Percentiles rank a stretch among this genome's conserved stretches.
These are phyloP conservation scores for Bembecia ichneumoniformis DNA, from an alignment of 2,888 invertebrate species.

Conservation along the genomic window DNA sequence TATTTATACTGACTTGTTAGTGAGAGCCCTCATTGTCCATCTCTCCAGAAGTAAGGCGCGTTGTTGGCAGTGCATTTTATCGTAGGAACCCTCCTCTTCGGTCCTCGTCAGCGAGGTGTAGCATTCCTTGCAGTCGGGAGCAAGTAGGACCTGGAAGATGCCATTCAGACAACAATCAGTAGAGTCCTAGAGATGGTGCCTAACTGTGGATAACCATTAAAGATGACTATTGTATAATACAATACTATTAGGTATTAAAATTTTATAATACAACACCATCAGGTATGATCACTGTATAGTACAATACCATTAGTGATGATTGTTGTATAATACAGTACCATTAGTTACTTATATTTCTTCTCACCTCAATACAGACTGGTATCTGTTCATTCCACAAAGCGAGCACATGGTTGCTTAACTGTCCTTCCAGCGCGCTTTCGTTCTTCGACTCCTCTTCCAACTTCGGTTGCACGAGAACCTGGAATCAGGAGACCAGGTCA, in stretches of 20 bases:
- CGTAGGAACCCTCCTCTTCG: conserved; percentile 45
- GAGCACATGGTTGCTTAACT: conserved; percentile 54
- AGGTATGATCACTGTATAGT: no score
- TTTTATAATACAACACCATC: no score
- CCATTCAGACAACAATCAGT: no score
- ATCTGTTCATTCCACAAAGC: conserved; percentile 79
- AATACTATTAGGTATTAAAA: no score
- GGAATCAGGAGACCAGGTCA: conserved; percentile 14
- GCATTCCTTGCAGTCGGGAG: conserved; percentile 82
- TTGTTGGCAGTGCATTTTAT: conserved; percentile 30
- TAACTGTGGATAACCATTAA: no score
- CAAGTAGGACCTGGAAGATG: conserved; percentile 68
- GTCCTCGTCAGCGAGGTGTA: conserved; percentile 35
- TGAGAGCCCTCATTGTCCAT: conserved; percentile 81
- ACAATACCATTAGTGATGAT: no score
- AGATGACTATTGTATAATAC: no score
- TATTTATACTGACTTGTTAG: conserved; percentile 40
- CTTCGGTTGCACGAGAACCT: conserved; percentile 48
- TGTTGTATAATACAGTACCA: no score
- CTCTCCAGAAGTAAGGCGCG: conserved; percentile 81
- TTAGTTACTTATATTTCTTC: conserved; percentile 1
- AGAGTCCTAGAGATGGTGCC: no score
- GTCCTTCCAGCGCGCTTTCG: conserved; percentile 38
- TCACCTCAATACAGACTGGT: conserved; percentile 85
- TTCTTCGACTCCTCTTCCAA: conserved; percentile 36